Evolutionary conservation across 2,113 vertebrate species (phyloP).

Genomic region (Tichodroma muraria): DNA sequence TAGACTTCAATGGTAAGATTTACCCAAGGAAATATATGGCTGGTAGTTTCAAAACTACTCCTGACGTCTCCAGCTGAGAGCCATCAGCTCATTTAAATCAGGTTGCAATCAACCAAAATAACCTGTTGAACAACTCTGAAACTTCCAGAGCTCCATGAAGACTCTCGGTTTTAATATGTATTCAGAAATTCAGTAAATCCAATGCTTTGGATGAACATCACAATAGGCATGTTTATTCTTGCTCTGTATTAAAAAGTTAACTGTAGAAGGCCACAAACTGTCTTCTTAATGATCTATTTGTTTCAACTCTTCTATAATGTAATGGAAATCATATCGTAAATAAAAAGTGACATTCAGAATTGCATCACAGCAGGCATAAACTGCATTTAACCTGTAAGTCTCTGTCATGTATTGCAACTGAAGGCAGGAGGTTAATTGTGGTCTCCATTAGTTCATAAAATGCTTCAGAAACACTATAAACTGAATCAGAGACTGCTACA

Average conservation of each 20-base stretch:
- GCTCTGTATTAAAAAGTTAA: not conserved
- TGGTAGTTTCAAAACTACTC: not conserved
- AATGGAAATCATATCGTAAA: not conserved
- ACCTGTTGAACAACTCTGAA: not conserved
- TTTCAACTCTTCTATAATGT: not conserved
- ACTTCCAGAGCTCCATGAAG: not conserved
- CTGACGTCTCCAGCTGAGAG: not conserved
- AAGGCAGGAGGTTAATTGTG: not conserved
- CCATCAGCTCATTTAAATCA: not conserved
- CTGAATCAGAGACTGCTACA: not conserved
- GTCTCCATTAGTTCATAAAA: not conserved
- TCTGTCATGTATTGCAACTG: not conserved
- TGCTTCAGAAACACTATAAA: not conserved
- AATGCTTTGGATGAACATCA: not conserved
- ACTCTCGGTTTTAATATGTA: rapidly evolving
- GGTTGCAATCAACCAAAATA: not conserved
- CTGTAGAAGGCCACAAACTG: not conserved
- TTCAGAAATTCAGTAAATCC: not conserved
- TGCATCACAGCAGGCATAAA: not conserved
- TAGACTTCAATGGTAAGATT: not conserved
- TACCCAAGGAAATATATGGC: not conserved
- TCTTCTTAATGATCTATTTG: not conserved
- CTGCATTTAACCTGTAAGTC: not conserved
- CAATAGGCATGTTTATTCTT: not conserved
- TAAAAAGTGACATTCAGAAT: not conserved